phyloP scores from a whole-genome alignment of 2,113 vertebrate species.

The Mormyrus lacerda region DNA sequence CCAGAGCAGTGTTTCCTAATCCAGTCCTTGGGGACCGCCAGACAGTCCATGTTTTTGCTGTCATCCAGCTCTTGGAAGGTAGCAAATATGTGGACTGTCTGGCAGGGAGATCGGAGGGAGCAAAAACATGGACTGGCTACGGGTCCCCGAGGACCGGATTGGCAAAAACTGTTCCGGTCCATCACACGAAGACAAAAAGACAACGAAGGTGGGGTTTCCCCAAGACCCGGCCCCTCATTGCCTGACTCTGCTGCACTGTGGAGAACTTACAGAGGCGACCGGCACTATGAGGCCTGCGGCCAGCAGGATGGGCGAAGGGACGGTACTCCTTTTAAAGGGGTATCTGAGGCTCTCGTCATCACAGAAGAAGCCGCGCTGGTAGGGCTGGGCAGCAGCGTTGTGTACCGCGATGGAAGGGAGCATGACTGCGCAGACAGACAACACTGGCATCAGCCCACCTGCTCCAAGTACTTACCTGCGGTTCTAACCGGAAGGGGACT shows the following conservation, averaged over 20 bases:
- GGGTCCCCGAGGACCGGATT: background rate
- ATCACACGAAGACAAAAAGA: background rate
- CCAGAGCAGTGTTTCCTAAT: background rate
- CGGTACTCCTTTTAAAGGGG: conserved; percentile 62
- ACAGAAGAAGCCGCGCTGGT: conserved; percentile 61
- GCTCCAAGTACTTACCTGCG: conserved; percentile 13
- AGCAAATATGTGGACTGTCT: background rate
- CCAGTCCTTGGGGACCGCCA: background rate
- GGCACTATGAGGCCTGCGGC: conserved; percentile 67
- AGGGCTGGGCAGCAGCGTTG: conserved; percentile 51
- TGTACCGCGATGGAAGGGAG: conserved; percentile 63
- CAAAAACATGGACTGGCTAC: background rate
- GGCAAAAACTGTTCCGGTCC: background rate
- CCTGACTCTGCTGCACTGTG: conserved; percentile 27
- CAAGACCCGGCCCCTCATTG: conserved; percentile 25
- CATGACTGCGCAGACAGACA: conserved; percentile 56
- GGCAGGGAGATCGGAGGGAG: background rate
- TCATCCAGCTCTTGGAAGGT: background rate
- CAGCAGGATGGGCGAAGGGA: conserved; percentile 65
- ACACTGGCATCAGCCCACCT: conserved; percentile 26
- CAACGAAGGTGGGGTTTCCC: conserved; percentile 8
- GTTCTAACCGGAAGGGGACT: background rate
- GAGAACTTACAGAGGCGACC: conserved; percentile 71
- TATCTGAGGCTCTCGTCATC: conserved; percentile 54
- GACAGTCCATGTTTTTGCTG: background rate